These are phyloP conservation scores for Ciconia nigra DNA, from an alignment of 2,797 vertebrate species.

Conservation along the genomic window DNA sequence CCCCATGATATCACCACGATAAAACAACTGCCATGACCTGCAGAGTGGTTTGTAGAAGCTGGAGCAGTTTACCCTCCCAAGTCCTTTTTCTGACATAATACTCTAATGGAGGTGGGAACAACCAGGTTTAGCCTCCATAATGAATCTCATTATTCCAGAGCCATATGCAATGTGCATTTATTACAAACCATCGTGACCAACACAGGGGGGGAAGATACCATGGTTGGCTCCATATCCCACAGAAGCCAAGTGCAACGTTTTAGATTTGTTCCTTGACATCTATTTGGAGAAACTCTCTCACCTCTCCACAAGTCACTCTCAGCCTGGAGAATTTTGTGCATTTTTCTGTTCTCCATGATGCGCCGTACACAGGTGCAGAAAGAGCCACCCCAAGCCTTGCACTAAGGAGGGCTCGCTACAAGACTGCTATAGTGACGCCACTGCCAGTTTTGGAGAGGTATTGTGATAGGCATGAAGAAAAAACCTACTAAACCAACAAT, in stretches of 20 bases:
- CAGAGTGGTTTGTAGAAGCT: background rate
- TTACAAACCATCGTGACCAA: too few relatives aligned
- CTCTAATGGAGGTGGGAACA: background rate
- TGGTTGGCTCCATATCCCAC: background rate
- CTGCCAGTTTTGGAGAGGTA: background rate
- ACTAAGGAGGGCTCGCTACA: background rate
- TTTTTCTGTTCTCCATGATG: background rate
- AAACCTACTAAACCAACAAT: background rate
- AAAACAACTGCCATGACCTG: fast-evolving
- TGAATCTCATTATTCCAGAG: background rate
- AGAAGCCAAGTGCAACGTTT: background rate
- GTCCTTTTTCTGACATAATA: background rate
- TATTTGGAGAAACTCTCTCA: background rate
- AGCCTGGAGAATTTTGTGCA: background rate
- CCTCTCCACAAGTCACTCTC: background rate
- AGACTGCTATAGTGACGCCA: background rate
- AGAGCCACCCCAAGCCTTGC: background rate
- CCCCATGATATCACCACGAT: fast-evolving
- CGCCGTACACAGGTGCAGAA: background rate
- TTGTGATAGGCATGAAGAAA: background rate
- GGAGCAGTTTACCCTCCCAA: background rate
- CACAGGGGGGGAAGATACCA: too few relatives aligned
- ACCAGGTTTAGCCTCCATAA: background rate
- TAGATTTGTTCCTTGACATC: background rate
- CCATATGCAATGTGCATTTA: fast-evolving